Evolutionary conservation across 2,888 invertebrate species (phyloP), one percentile per base, ranked within the genome.

Genomic region (Myopa tessellatipennis): DNA sequence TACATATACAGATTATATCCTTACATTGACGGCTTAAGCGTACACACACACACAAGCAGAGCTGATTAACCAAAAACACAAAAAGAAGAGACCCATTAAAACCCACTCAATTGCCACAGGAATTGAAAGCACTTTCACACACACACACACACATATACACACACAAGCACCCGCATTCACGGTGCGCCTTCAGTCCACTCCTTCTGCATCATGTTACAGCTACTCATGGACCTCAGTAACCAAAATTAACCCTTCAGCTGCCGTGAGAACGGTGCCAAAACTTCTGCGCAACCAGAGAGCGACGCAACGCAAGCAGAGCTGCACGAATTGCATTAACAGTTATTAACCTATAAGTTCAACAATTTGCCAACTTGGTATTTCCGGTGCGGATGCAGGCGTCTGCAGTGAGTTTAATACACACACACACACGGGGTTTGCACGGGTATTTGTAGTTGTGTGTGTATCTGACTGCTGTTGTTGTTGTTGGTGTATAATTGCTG

Each of bases 321-420:
- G 18, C 50, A 12, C 58, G 58, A 40, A 72, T 72, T 72, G 74
- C 74, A 74, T 74, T 73, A 73, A 73, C 73, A 61, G 74, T 65
- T 68, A 74, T 68, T 74, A 74, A 74, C 40, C 67, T 50, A 36
- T 74, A 38, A 67, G 67, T n/a, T 67, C 38, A 10, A 10, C 67
- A 40, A 74, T 67, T 74, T 55, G 74, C 67, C 67, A 74, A 10
- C 38, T 58, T 50, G 67, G 67, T 40, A 68, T 74, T 74, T 67
- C 63, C 74, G 65, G 16, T 67, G 18, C 74, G 67, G 74, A 74
- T 55, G 74, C 55, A 16, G 5, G 10, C 58, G 52, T n/a, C 45
- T 65, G 63, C 73, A 60, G 61, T 73, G 6, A 55, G 18, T 34
- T 52, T 50, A 12, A 26, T 26, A 14, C 36, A 63, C 5, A 45